A percentile compares a stretch with the other conserved stretches of the same genome.
These are phyloP conservation scores for Vulpes ferrilata DNA, from an alignment of 2,113 vertebrate species.

Conservation along the genomic window DNA sequence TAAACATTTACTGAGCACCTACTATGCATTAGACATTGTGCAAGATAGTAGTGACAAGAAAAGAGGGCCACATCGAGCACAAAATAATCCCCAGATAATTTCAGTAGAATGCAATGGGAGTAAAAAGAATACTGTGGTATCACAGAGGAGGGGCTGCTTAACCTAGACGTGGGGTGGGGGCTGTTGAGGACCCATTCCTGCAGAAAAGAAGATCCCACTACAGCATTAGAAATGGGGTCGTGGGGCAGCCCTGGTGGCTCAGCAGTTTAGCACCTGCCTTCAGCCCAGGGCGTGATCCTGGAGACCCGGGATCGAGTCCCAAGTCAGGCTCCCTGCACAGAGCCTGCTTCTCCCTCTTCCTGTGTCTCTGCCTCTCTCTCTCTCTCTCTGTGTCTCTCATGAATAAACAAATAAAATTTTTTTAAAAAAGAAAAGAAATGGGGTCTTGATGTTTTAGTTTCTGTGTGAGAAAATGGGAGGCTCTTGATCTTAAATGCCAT, in stretches of 20 bases:
- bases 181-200: not conserved
- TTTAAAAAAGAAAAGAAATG: not conserved
- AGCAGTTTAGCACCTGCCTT: no score
- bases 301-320: no score
- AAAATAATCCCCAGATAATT: rapidly evolving
- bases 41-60: not conserved
- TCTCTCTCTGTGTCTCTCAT: no score
- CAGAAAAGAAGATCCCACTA: not conserved
- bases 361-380: no score
- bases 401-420: no score
- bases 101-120: not conserved
- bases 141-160: not conserved
- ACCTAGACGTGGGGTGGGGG: no score
- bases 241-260: no score
- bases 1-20: not conserved
- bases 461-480: not conserved
- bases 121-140: not conserved
- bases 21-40: rapidly evolving
- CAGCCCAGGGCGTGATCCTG: no score
- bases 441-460: not conserved
- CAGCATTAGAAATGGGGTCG: not conserved
- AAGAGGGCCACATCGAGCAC: not conserved
- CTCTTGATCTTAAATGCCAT: not conserved
- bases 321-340: no score
- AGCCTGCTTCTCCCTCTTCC: no score